Percentiles rank a stretch among this genome's conserved stretches.
Evolutionary conservation across 2,797 vertebrate genomes (phyloP).

Genomic region (Neosilurus mollespiculum): DNA sequence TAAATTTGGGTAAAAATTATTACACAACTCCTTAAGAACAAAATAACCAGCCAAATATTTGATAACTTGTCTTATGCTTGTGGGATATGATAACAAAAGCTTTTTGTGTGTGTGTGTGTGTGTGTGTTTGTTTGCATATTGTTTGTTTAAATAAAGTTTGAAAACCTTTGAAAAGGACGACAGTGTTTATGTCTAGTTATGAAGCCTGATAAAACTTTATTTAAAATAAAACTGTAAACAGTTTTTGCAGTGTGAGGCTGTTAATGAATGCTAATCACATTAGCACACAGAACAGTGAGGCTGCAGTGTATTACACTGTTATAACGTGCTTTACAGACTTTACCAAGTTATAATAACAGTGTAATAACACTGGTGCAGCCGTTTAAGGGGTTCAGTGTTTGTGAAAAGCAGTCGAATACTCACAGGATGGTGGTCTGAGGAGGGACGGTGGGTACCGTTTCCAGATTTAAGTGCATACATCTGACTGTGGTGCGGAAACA

Average conservation of each 20-base stretch:
- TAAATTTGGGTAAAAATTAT: too few species aligned
- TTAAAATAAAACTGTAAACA: background rate
- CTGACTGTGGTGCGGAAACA: slow-evolving; percentile 95
- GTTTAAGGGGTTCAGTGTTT: background rate
- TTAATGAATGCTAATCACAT: background rate
- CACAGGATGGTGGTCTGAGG: slow-evolving; percentile 93
- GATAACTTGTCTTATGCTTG: background rate
- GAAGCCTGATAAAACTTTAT: background rate
- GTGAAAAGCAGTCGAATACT: slow-evolving; percentile 67
- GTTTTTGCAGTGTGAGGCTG: background rate
- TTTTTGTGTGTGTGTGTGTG: background rate
- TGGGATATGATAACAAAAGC: background rate
- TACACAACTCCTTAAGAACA: background rate
- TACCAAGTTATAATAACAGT: background rate
- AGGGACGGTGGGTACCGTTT: slow-evolving; percentile 84
- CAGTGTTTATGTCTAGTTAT: background rate
- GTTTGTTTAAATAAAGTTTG: background rate
- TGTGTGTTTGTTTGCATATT: background rate
- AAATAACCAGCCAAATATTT: background rate
- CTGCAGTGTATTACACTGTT: background rate
- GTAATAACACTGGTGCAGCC: background rate
- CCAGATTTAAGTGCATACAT: slow-evolving; percentile 96
- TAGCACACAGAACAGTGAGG: background rate
- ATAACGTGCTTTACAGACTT: too few species aligned
- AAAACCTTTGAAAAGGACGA: background rate